These are phyloP conservation scores for Zosterops lateralis DNA, from an alignment of 2,113 vertebrate species.

Conservation along the genomic window DNA sequence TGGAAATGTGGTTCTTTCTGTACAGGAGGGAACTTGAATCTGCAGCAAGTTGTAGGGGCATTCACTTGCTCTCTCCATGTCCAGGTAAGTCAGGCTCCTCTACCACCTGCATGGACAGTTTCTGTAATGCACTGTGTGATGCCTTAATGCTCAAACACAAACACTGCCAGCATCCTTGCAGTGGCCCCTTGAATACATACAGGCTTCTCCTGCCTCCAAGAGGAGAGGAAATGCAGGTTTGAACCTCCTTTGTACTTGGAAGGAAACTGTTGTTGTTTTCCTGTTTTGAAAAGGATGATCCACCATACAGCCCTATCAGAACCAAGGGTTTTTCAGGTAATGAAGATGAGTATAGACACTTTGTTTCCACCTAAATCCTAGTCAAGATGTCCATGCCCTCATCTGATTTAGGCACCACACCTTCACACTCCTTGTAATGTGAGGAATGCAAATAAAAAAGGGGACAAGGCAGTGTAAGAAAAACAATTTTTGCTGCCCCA, in stretches of 20 bases:
- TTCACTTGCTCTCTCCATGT: background rate
- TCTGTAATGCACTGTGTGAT: background rate
- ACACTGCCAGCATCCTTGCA: background rate
- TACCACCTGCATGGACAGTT: background rate
- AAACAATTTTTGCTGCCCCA: background rate
- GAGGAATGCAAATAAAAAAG: background rate
- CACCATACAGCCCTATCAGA: background rate
- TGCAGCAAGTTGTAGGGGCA: background rate
- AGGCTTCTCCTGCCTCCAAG: rapidly evolving
- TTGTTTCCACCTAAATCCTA: background rate
- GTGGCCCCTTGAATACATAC: background rate
- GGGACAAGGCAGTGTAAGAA: background rate
- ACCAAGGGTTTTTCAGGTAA: background rate
- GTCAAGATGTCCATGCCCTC: background rate
- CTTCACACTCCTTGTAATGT: background rate
- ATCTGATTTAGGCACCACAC: background rate
- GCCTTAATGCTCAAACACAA: background rate
- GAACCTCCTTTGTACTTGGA: background rate
- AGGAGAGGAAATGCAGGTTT: background rate
- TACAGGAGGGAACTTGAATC: background rate
- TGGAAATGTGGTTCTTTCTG: background rate
- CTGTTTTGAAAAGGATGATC: background rate
- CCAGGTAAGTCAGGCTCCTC: background rate
- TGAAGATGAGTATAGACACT: background rate
- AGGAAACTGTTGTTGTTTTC: background rate